Base-by-base conservation (phyloP, 2,888 invertebrate species). In the Agrypnus murinus region DNA sequence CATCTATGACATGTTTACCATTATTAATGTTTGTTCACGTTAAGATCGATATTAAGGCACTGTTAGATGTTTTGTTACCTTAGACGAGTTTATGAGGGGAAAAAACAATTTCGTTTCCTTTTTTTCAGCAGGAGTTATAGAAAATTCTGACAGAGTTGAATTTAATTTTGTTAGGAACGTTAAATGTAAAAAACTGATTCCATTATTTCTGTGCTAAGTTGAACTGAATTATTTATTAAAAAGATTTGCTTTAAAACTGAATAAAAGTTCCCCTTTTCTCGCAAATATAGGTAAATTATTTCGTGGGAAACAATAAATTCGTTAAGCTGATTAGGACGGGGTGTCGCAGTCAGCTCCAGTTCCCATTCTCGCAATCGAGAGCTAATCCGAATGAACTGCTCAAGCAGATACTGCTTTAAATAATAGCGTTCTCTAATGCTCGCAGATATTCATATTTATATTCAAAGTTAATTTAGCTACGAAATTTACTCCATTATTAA, bases 381-480 rank as follows among this genome's bases (percentile, higher is more conserved):
- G 78, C 77, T 81, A 80, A 81, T 81, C 80, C 79, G 72, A 77
- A 77, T 74, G 78, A 80, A 79, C 79, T 79, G 80, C 79, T 79
- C 77, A 76, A 75, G 77, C 73, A 79, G 78, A 79, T 78, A 74
- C 75, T 75, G 77, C 77, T 78, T 78, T 75, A 79, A 80, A 80
- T 80, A 80, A 80, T 80, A 78, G 77, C 71, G 69, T 65, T 72
- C 75, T 71, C 76, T 78, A 77, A 77, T 77, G 74, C 78, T 73
- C 75, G 73, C 74, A 76, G 71, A 77, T 76, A 79, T 77, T 76
- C 77, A 78, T 80, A 80, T 79, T 79, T 79, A 78, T 78, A 79
- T 79, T 78, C 79, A 75, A 77, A 78, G 77, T 78, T 80, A 80
- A 80, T 80, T 80, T 79, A 72, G 73, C 76, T 75, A 57, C 65